Evolutionary conservation across 2,797 vertebrate species (phyloP).

Genomic region (Myoxocephalus aenaeus): DNA sequence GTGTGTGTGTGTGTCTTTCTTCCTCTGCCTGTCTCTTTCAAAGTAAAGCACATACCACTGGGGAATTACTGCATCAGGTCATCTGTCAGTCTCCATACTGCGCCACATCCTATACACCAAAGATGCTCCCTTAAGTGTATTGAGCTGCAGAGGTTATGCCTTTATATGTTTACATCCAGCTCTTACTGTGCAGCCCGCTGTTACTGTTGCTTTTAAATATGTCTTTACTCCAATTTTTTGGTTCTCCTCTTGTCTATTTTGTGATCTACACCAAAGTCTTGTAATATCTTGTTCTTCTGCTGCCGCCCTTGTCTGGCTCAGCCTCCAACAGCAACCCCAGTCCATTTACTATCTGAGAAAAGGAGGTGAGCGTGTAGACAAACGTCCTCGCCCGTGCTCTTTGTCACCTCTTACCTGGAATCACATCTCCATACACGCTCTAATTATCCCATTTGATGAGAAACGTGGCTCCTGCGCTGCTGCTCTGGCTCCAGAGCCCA

Average conservation of each 20-base stretch:
- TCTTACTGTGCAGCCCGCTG: background rate
- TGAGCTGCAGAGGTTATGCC: constrained; percentile 25
- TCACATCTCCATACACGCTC: constrained; percentile 58
- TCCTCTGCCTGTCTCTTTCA: constrained; percentile 28
- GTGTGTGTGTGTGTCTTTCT: background rate
- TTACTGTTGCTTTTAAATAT: background rate
- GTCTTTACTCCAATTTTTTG: background rate
- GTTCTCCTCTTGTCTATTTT: background rate
- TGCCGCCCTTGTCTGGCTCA: constrained; percentile 45
- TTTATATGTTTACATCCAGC: background rate
- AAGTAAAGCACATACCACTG: constrained; percentile 34
- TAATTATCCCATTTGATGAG: constrained; percentile 75
- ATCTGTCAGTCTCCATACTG: constrained; percentile 60
- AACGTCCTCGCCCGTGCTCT: constrained; percentile 54
- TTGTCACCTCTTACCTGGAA: constrained; percentile 69
- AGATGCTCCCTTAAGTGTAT: constrained; percentile 33
- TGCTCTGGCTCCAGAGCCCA: constrained; percentile 26
- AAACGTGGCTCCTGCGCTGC: constrained; percentile 33
- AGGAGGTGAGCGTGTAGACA: constrained; percentile 53
- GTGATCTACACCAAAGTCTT: constrained; percentile 5
- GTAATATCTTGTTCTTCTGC: constrained; percentile 45
- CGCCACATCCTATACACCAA: constrained; percentile 48
- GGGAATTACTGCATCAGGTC: constrained; percentile 55
- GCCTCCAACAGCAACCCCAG: constrained; percentile 21
- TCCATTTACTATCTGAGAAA: constrained; percentile 44